A percentile compares a stretch with the other conserved stretches of the same genome.
Conservation (phyloP, 2,113 vertebrate species). For the Gnathonemus echidnorhynchus region DNA sequence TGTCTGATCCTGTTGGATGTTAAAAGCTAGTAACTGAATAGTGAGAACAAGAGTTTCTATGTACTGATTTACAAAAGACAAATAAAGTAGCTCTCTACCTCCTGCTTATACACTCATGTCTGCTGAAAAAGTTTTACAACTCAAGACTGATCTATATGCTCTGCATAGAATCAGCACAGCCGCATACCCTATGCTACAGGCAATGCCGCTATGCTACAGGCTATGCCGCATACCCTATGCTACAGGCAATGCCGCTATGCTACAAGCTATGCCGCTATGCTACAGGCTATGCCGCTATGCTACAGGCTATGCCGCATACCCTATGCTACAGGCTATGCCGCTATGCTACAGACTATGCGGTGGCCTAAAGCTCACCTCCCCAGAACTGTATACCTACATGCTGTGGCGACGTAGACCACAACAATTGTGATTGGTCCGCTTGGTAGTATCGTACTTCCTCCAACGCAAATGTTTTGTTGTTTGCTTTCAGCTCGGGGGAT, state of each 20-base stretch:
- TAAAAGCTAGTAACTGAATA: background rate
- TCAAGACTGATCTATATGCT: background rate
- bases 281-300: too few species aligned
- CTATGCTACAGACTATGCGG: too few species aligned
- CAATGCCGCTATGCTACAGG: too few species aligned
- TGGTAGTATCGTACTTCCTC: background rate
- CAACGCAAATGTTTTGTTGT: background rate
- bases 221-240: too few species aligned
- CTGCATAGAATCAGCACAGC: background rate
- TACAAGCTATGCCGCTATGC: too few species aligned
- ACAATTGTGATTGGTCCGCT: background rate
- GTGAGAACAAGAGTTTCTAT: background rate
- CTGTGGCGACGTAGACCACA: background rate
- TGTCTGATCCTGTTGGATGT: background rate
- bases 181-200: background rate
- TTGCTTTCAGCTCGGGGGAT: background rate
- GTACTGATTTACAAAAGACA: background rate
- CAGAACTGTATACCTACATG: background rate
- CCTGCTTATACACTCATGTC: background rate
- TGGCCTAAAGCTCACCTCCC: background rate
- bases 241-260: too few species aligned
- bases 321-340: too few species aligned
- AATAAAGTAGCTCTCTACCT: background rate
- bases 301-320: too few species aligned
- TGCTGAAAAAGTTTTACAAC: background rate